Conservation (phyloP, 2,888 invertebrate genomes). For the Ichneumoninae sp. region DNA sequence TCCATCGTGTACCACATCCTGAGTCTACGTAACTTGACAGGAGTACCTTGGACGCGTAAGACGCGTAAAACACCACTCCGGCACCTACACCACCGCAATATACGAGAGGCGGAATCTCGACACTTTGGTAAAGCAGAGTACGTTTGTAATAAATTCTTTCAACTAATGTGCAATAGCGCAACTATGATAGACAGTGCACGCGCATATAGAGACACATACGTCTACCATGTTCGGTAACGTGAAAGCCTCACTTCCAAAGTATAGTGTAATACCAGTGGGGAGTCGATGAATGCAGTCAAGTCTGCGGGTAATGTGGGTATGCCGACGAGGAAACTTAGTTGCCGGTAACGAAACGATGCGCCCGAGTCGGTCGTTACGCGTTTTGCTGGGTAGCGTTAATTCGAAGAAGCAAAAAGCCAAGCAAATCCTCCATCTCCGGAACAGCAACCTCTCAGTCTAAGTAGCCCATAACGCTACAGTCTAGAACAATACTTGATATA, state of each 20-base stretch:
- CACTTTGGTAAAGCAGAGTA: too few species aligned
- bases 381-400: constrained; percentile 63
- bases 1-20: constrained; percentile 30
- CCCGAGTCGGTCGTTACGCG: constrained; percentile 57
- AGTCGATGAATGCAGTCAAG: constrained; percentile 17
- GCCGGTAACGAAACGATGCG: constrained; percentile 37
- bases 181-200: background rate
- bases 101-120: background rate
- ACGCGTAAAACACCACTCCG: constrained; percentile 39
- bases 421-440: constrained; percentile 15
- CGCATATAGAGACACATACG: background rate
- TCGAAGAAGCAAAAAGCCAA: constrained; percentile 60
- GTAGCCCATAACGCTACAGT: constrained; percentile 39
- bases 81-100: constrained; percentile 58
- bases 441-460: constrained; percentile 39
- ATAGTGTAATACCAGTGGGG: constrained; percentile 29
- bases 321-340: constrained; percentile 47
- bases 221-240: background rate
- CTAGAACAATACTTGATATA: constrained; percentile 34
- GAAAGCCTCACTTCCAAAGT: constrained; percentile 4
- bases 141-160: too few species aligned
- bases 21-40: constrained; percentile 14
- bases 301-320: constrained; percentile 31
- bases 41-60: constrained; percentile 50
- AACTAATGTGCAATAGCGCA: background rate